Evolutionary conservation across 1,140 invertebrate species (phyloP).

Genomic region (Brachionus manjavacas): DNA sequence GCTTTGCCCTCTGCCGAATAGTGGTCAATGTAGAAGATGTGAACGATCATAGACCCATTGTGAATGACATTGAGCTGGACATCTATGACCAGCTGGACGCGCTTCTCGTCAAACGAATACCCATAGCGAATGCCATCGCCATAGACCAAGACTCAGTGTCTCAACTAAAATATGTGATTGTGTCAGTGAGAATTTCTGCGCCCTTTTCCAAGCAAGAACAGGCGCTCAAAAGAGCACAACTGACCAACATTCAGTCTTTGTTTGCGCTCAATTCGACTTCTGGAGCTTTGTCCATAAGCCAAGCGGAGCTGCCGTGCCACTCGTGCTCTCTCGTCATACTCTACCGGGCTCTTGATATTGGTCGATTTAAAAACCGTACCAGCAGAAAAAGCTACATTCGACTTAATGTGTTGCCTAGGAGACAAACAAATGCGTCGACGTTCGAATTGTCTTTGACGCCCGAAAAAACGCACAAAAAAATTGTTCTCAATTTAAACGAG

Average conservation of each 20-base stretch:
- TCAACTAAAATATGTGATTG: slow-evolving; percentile 3
- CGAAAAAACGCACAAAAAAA: background rate
- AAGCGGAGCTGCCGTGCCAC: background rate
- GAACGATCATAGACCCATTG: slow-evolving; percentile 30
- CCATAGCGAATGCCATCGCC: slow-evolving; percentile 11
- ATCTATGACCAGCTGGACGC: slow-evolving; percentile 8
- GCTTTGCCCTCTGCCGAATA: slow-evolving; percentile 16
- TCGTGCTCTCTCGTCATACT: background rate
- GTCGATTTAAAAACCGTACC: background rate
- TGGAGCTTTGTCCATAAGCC: background rate
- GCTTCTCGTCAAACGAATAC: background rate
- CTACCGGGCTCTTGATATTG: background rate
- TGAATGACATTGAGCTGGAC: slow-evolving; percentile 40
- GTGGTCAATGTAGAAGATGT: slow-evolving; percentile 18
- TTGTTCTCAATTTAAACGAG: slow-evolving; percentile 4
- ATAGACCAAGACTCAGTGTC: slow-evolving; percentile 11
- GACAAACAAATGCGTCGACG: background rate
- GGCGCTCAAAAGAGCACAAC: no score
- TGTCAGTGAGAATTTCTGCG: background rate
- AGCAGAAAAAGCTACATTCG: slow-evolving; percentile 24
- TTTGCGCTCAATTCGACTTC: background rate
- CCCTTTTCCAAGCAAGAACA: background rate
- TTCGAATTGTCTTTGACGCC: background rate
- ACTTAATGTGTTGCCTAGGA: background rate
- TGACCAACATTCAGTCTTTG: background rate